Evolutionary conservation across 2,797 vertebrate species (phyloP).

Genomic region (Hydrolagus colliei): DNA sequence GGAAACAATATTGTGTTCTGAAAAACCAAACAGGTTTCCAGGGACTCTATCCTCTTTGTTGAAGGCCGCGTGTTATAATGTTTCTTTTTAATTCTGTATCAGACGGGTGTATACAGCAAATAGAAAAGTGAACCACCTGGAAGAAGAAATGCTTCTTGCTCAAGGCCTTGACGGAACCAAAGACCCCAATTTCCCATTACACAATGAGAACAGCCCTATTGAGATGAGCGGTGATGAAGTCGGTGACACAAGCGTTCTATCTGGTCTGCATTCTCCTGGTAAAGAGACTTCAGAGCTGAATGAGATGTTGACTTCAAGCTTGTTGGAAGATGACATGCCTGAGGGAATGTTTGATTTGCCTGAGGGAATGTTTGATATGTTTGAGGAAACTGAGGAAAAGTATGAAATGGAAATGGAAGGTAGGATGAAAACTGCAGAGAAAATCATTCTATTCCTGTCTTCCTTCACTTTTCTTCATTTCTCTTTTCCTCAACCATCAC

Average conservation of each 20-base stretch:
- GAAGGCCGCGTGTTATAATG: neutral
- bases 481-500: too few relatives aligned
- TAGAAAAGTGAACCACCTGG: constrained; percentile 7
- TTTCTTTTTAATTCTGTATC: neutral
- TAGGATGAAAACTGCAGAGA: neutral
- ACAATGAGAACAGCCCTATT: neutral
- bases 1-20: too few relatives aligned
- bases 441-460: too few relatives aligned
- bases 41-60: too few relatives aligned
- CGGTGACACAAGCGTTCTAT: neutral
- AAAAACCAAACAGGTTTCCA: too few relatives aligned
- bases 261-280: neutral
- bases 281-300: neutral
- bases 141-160: neutral
- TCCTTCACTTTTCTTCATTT: too few relatives aligned
- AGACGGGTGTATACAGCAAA: constrained; percentile 34
- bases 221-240: neutral
- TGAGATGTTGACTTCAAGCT: neutral
- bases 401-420: neutral
- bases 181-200: neutral
- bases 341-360: constrained; percentile 27
- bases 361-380: too few relatives aligned
- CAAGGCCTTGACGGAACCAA: neutral
- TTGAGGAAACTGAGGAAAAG: neutral
- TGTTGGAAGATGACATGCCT: constrained; percentile 9